A percentile compares a stretch with the other conserved stretches of the same genome.
phyloP scores from a whole-genome alignment of 2,113 vertebrate species.

The Willisornis vidua region DNA sequence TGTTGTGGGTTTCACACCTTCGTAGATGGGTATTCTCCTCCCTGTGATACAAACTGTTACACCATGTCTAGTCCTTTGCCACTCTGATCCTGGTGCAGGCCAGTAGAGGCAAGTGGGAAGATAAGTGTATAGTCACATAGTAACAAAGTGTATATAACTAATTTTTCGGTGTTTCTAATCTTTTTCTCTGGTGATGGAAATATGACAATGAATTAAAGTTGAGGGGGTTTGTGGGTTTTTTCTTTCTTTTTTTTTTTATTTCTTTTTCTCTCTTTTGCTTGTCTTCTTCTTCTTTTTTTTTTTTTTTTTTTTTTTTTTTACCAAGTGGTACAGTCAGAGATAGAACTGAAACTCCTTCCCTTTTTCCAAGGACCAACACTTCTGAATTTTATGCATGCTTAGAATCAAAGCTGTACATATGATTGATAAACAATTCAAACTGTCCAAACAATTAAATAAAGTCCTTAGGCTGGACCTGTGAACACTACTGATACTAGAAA shows the following conservation, averaged over 20 bases:
- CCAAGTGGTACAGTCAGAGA: neutral
- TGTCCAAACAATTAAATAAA: neutral
- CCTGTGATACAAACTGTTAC: neutral
- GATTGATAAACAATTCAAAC: neutral
- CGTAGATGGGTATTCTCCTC: neutral
- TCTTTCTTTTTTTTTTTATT: too few relatives aligned
- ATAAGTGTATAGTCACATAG: neutral
- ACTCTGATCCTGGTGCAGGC: neutral
- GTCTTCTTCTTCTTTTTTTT: neutral
- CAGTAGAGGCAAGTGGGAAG: constrained; percentile 8
- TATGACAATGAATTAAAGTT: neutral
- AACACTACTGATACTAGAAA: neutral
- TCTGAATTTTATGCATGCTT: neutral
- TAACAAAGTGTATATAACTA: neutral
- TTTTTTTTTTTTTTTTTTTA: neutral
- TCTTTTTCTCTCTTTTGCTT: neutral
- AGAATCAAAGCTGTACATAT: neutral
- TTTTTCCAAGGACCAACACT: neutral
- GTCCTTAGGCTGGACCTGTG: neutral
- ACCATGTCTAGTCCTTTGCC: neutral
- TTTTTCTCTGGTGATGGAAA: neutral
- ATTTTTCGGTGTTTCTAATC: neutral
- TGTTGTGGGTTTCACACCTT: neutral
- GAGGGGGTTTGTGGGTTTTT: too few relatives aligned
- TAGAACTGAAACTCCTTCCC: neutral